Evolutionary conservation across 2,113 vertebrate genomes (phyloP).

Genomic region (Anolis carolinensis): DNA sequence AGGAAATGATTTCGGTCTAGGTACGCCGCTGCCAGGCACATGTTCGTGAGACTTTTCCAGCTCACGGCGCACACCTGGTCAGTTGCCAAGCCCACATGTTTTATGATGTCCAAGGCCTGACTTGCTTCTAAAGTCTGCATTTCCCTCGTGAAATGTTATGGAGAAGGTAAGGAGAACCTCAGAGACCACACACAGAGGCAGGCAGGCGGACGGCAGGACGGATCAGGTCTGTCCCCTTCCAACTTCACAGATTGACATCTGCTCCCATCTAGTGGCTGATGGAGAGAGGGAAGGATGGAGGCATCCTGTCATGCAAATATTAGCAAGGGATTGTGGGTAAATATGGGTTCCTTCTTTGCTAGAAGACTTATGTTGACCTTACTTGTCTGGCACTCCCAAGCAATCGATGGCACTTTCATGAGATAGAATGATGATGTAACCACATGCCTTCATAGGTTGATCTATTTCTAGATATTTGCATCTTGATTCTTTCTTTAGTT

Average conservation of each 20-base stretch:
- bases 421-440: too few relatives aligned
- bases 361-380: too few relatives aligned
- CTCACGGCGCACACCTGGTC: conserved; percentile 18
- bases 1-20: background rate
- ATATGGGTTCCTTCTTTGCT: background rate
- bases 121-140: conserved; percentile 44
- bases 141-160: conserved; percentile 50
- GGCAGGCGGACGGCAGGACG: background rate
- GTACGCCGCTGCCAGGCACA: background rate
- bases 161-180: conserved; percentile 45
- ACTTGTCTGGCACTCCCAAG: background rate
- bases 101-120: conserved; percentile 49
- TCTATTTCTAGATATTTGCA: too few relatives aligned
- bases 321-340: conserved; percentile 11
- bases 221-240: background rate
- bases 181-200: conserved; percentile 66
- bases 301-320: background rate
- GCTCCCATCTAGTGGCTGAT: conserved; percentile 71
- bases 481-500: too few relatives aligned
- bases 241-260: conserved; percentile 53
- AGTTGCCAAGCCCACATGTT: conserved; percentile 38
- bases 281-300: conserved; percentile 15
- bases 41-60: background rate
- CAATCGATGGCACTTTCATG: too few relatives aligned
- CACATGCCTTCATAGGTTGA: too few relatives aligned